Conservation (phyloP, 2,113 vertebrate species). For the Sinocyclocheilus anshuiensis region DNA sequence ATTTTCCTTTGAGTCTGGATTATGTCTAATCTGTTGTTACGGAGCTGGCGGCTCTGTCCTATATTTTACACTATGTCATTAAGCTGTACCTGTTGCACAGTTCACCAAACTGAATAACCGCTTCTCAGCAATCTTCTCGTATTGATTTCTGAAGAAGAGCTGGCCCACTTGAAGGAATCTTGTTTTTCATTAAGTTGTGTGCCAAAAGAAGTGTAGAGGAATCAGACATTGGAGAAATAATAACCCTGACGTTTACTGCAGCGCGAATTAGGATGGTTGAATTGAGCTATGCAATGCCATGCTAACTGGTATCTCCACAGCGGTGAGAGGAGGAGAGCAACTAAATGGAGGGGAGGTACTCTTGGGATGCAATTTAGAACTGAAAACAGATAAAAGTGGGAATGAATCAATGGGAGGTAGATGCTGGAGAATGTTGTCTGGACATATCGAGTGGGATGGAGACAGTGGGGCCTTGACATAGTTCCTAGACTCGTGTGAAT, state of each 20-base stretch:
- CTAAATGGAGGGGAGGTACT: slow-evolving; percentile 1
- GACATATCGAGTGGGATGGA: slow-evolving; percentile 41
- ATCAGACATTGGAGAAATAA: slow-evolving; percentile 31
- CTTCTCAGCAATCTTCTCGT: slow-evolving; percentile 47
- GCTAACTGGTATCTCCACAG: slow-evolving; percentile 24
- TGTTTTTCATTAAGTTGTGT: slow-evolving; percentile 48
- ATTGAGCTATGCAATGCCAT: slow-evolving; percentile 43
- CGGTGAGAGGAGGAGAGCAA: background rate
- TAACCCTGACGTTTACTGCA: slow-evolving; percentile 36
- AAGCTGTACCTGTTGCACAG: slow-evolving; percentile 15
- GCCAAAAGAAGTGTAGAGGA: slow-evolving; percentile 34
- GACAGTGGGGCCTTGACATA: slow-evolving; percentile 38
- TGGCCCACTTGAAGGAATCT: slow-evolving; percentile 42
- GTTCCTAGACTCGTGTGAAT: slow-evolving; percentile 30
- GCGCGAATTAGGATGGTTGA: slow-evolving; percentile 37
- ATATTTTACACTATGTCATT: slow-evolving; percentile 12
- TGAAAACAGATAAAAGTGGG: slow-evolving; percentile 55
- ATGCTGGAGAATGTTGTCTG: slow-evolving; percentile 31
- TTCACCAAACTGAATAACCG: background rate
- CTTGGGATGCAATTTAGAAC: slow-evolving; percentile 36
- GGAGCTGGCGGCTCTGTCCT: background rate
- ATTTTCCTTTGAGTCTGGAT: background rate
- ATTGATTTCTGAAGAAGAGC: slow-evolving; percentile 57
- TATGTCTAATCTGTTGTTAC: background rate
- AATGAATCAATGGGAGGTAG: slow-evolving; percentile 57